A percentile compares a stretch with the other conserved stretches of the same genome.
These are phyloP conservation scores for Solenopsis fugax DNA, from an alignment of 1,140 invertebrate species.

Conservation along the genomic window DNA sequence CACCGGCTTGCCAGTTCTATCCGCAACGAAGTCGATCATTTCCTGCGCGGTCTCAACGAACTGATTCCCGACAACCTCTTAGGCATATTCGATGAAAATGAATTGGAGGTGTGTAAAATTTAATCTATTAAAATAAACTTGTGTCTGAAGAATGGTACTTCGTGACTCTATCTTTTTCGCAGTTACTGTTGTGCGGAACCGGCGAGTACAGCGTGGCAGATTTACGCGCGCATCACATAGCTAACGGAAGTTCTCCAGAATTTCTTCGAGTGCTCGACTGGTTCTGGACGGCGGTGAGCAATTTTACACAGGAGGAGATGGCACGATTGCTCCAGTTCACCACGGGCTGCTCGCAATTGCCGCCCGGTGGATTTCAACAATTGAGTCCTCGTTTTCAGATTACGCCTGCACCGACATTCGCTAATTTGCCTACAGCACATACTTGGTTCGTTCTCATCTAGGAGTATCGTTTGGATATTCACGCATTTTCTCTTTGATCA, in stretches of 20 bases:
- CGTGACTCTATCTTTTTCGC: conserved; percentile 44
- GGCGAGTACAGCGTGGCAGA: conserved; percentile 97
- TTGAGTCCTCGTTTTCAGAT: conserved; percentile 97
- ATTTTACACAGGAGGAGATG: conserved; percentile 97
- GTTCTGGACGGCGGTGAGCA: conserved; percentile 97
- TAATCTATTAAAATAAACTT: not conserved
- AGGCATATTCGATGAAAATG: conserved; percentile 98
- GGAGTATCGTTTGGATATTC: not conserved
- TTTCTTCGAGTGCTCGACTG: conserved; percentile 95
- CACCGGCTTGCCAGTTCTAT: conserved; percentile 94
- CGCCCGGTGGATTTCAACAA: conserved; percentile 95
- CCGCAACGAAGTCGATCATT: conserved; percentile 94
- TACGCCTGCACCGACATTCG: conserved; percentile 95
- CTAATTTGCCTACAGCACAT: conserved; percentile 96
- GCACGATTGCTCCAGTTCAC: conserved; percentile 97
- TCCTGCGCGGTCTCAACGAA: conserved; percentile 95
- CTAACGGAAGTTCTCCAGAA: conserved; percentile 93
- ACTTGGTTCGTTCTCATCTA: conserved; percentile 90
- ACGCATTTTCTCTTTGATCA: not conserved
- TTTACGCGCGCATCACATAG: conserved; percentile 95
- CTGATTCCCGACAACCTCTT: conserved; percentile 97
- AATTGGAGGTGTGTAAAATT: conserved; percentile 92
- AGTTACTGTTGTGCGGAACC: conserved; percentile 96
- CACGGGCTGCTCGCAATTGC: conserved; percentile 96
- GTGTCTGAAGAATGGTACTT: not conserved